phyloP scores from a whole-genome alignment of 2,888 invertebrate species.

The Aproaerema taeniolella region DNA sequence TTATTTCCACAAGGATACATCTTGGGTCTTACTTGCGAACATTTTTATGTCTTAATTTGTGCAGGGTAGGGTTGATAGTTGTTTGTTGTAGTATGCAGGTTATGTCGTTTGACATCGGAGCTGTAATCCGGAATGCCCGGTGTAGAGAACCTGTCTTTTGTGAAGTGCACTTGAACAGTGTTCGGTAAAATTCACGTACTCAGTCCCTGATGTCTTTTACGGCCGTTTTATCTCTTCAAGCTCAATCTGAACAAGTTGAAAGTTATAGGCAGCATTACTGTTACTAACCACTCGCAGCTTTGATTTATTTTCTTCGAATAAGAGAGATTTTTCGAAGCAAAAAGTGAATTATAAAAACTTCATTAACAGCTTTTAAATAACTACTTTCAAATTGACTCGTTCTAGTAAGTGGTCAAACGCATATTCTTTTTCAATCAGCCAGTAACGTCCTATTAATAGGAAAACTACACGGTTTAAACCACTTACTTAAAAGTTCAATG shows the following conservation, averaged over 20 bases:
- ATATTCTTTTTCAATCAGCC: too few relatives aligned
- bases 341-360: too few relatives aligned
- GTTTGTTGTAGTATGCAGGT: conserved; percentile 29
- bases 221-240: conserved; percentile 24
- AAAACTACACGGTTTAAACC: too few relatives aligned
- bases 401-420: too few relatives aligned
- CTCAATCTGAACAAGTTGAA: too few relatives aligned
- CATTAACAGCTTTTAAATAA: too few relatives aligned
- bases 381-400: too few relatives aligned
- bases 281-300: too few relatives aligned
- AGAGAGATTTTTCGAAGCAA: too few relatives aligned
- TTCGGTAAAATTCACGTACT: conserved; percentile 56
- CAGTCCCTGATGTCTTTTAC: conserved; percentile 33
- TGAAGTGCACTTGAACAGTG: conserved; percentile 53
- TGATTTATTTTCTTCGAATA: too few relatives aligned
- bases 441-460: too few relatives aligned
- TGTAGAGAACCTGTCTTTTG: conserved; percentile 63
- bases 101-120: conserved; percentile 29
- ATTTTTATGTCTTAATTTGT: conserved; percentile 46
- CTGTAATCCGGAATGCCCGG: conserved; percentile 54
- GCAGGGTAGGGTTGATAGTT: conserved; percentile 35
- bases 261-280: too few relatives aligned
- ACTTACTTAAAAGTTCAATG: conserved; percentile 7
- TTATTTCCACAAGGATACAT: conserved; percentile 47
- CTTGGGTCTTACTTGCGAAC: conserved; percentile 27